phyloP scores from a whole-genome alignment of 2,888 invertebrate species.

The Brachyptera risi region DNA sequence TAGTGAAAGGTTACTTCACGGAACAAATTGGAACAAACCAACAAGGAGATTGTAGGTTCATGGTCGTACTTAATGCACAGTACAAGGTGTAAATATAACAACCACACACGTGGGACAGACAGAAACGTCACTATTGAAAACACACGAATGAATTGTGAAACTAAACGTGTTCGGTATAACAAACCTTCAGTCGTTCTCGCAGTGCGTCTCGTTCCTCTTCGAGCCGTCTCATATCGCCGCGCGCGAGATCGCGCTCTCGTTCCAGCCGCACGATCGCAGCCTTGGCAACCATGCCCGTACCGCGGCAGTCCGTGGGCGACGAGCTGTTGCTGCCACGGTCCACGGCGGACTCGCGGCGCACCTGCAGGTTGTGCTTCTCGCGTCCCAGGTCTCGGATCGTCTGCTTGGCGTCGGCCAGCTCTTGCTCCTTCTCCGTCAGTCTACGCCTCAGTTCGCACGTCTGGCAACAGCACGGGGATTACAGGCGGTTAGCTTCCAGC shows the following conservation, averaged over 20 bases:
- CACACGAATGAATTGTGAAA: too few species aligned
- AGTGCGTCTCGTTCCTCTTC: conserved; percentile 57
- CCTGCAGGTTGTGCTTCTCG: conserved; percentile 47
- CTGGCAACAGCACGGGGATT: conserved; percentile 26
- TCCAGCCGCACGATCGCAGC: conserved; percentile 47
- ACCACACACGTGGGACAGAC: too few species aligned
- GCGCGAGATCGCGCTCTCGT: conserved; percentile 54
- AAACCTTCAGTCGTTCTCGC: conserved; percentile 54
- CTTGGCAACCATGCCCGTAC: conserved; percentile 13
- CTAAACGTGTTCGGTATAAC: too few species aligned
- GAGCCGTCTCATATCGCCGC: conserved; percentile 53
- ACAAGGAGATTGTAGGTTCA: too few species aligned
- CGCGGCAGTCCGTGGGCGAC: not conserved
- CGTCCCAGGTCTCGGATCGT: conserved; percentile 45
- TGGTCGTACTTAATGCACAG: too few species aligned
- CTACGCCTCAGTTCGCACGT: conserved; percentile 41
- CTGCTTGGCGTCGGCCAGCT: conserved; percentile 44
- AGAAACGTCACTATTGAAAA: too few species aligned
- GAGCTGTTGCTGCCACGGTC: not conserved
- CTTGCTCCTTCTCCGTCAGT: conserved; percentile 45
- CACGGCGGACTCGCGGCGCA: conserved; percentile 40
- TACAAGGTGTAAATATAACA: too few species aligned
- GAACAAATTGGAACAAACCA: too few species aligned
- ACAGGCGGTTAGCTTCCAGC: not conserved
- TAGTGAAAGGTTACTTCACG: too few species aligned